phyloP scores from a whole-genome alignment of 1,140 invertebrate species.

The Centruroides sculpturatus region DNA sequence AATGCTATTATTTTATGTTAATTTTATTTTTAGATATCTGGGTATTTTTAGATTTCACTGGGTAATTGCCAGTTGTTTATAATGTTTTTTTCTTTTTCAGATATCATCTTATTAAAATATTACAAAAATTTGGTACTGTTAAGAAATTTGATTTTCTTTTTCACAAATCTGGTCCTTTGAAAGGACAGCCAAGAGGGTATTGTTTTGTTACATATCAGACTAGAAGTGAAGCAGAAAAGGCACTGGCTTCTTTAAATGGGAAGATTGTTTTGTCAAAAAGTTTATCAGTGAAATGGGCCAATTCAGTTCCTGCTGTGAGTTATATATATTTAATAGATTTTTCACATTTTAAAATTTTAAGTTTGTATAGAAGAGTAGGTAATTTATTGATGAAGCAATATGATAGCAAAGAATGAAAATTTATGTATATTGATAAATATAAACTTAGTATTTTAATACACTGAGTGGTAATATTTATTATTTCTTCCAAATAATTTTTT shows the following conservation, averaged over 20 bases:
- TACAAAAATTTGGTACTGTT: slow-evolving; percentile 78
- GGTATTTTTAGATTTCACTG: no score
- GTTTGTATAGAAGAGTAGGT: no score
- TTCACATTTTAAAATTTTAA: background rate
- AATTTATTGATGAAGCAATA: no score
- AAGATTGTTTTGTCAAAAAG: slow-evolving; percentile 53
- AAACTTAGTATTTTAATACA: no score
- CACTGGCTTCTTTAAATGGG: slow-evolving; percentile 55
- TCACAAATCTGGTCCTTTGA: slow-evolving; percentile 70
- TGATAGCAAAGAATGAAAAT: no score
- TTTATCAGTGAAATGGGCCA: slow-evolving; percentile 66
- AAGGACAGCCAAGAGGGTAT: slow-evolving; percentile 79
- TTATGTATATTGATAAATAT: no score
- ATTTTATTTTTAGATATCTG: no score
- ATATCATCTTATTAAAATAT: slow-evolving; percentile 85
- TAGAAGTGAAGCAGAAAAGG: slow-evolving; percentile 37
- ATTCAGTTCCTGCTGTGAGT: slow-evolving; percentile 31
- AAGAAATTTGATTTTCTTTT: slow-evolving; percentile 90
- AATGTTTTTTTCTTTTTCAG: slow-evolving; percentile 20
- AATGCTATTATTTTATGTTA: no score
- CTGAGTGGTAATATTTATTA: no score
- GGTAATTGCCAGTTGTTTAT: no score
- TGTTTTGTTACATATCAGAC: slow-evolving; percentile 74
- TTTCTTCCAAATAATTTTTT: no score
- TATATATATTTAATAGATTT: background rate